Base-by-base conservation (phyloP, 2,113 vertebrate species). In the Campylorhamphus procurvoides region DNA sequence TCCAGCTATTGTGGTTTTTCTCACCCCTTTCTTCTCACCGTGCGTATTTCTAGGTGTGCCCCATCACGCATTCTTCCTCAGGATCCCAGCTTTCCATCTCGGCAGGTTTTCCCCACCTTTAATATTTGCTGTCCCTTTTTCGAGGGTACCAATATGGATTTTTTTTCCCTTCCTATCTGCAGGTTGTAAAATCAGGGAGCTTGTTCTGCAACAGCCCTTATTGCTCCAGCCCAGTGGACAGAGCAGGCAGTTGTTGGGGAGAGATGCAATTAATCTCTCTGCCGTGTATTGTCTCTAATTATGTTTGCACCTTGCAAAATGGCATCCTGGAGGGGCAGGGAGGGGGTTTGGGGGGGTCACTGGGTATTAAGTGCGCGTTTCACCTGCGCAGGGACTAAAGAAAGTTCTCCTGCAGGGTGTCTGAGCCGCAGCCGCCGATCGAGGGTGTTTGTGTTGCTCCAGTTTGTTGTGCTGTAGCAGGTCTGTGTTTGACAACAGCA, bases 401-500 rank as follows among this genome's bases (percentile, higher is more conserved):
- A 60, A 97, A 92, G 87, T 91, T 95, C 37, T 62, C 44, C 83
- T 88, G 89, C 40, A n/a, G 62, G 58, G 59, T 84, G 39, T 23
- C 46, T 20, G 19, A 15, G 27, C 93, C 18, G 25, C 88, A n/a
- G 93, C 33, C 80, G 84, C 92, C 56, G 84, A 25, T 81, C 62
- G 83, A 84, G 94, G 94, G 86, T 42, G 2, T 56, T 66, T 49
- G 1, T 90, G 49, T 58, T 14, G 74, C 89, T 72, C 91, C 87
- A 13, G 90, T 94, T 93, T 80, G 89, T 90, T 87, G 24, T 69
- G 79, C 76, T 88, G 88, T 87, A 90, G 93, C 87, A 88, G 89
- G 76, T 74, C 84, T 46, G 29, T 95, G 89, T 97, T 93, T 96
- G 94, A 90, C 97, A 97, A 68, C 88, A 97, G 52, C 67, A 49